Evolutionary conservation across 2,113 vertebrate species (phyloP).

Genomic region (Pimephales promelas): DNA sequence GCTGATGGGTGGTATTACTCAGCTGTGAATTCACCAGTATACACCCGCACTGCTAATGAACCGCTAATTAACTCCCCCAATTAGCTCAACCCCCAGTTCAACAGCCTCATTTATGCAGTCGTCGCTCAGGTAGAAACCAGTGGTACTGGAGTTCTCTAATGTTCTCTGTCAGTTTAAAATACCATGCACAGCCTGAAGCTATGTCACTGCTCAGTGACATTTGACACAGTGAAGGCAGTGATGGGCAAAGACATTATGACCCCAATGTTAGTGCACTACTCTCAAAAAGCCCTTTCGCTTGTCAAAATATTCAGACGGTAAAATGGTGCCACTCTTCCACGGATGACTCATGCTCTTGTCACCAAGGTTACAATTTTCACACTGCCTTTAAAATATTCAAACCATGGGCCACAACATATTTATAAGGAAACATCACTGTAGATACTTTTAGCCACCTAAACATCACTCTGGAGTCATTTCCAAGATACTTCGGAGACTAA

Average conservation of each 20-base stretch:
- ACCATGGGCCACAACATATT: constrained; percentile 12
- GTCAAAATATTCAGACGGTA: constrained; percentile 41
- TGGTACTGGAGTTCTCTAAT: neutral
- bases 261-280: constrained; percentile 4
- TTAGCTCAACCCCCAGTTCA: constrained; percentile 2
- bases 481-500: neutral
- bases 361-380: constrained; percentile 27
- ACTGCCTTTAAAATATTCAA: neutral
- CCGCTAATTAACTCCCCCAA: neutral
- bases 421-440: neutral
- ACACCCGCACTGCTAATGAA: neutral
- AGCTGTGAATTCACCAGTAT: neutral
- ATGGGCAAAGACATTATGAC: constrained; percentile 27
- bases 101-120: neutral
- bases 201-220: constrained; percentile 37
- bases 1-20: neutral
- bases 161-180: constrained; percentile 41
- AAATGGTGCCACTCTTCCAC: neutral
- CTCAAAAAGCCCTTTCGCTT: constrained; percentile 36
- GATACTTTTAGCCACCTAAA: neutral
- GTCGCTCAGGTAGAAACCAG: constrained; percentile 3
- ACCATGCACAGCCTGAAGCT: constrained; percentile 37
- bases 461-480: neutral
- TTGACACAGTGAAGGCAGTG: constrained; percentile 31
- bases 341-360: constrained; percentile 28